Evolutionary conservation across 1,140 invertebrate genomes (phyloP).

Genomic region (Zaprionus nigranus): DNA sequence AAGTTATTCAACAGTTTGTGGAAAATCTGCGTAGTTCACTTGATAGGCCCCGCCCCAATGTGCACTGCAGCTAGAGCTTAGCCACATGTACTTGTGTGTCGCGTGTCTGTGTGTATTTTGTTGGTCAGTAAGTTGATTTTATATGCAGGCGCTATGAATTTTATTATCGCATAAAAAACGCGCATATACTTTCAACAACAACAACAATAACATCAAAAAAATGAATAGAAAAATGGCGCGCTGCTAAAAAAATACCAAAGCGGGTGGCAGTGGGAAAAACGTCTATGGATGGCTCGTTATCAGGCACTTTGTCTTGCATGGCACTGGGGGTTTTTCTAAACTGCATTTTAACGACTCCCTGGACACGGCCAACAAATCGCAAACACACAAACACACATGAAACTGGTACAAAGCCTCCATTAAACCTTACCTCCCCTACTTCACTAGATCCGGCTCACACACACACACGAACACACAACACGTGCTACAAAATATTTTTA

Average conservation of each 20-base stretch:
- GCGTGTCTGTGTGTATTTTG: constrained; percentile 19
- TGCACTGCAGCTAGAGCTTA: constrained; percentile 31
- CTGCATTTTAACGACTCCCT: constrained; percentile 77
- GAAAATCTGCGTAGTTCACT: not conserved
- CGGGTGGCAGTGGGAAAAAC: constrained; percentile 12
- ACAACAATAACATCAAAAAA: constrained; percentile 14
- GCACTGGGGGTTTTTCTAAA: constrained; percentile 49
- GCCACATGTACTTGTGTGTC: constrained; percentile 6
- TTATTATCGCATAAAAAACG: constrained; percentile 58
- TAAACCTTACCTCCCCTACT: not conserved
- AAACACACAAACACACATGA: constrained; percentile 13
- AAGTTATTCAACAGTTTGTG: not conserved
- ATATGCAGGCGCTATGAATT: constrained; percentile 54
- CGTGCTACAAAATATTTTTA: constrained; percentile 37
- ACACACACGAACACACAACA: constrained; percentile 16
- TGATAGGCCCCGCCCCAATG: constrained; percentile 3
- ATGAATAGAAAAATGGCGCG: not conserved
- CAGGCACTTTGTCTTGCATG: constrained; percentile 49
- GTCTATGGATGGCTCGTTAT: constrained; percentile 50
- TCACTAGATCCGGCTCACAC: constrained; percentile 21
- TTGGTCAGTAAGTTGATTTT: constrained; percentile 55
- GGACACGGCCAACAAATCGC: constrained; percentile 40
- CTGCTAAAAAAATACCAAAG: constrained; percentile 25
- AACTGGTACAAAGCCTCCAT: not conserved
- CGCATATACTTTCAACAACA: constrained; percentile 10